Conservation (phyloP, 92 coral and sea anemone genomes). For the Desmophyllum pertusum region DNA sequence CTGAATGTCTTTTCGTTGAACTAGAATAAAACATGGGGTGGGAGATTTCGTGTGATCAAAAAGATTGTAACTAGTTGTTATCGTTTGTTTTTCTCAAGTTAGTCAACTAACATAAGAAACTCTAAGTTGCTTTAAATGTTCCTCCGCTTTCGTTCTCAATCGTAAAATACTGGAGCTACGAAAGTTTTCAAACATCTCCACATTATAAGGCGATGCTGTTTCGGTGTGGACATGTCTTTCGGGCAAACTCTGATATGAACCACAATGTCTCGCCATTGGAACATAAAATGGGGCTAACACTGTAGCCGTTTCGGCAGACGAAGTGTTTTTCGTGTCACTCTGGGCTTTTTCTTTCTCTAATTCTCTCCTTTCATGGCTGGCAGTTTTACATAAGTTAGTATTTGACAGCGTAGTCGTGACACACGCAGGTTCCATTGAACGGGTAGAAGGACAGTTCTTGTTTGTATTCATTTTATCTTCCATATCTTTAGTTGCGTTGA, state of each 20-base stretch:
- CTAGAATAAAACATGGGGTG: too few species aligned
- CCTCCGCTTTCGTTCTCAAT: conserved; percentile 77
- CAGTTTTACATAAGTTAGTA: background rate
- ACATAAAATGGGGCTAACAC: conserved; percentile 40
- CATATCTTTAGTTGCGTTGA: conserved; percentile 4
- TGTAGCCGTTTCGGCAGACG: background rate
- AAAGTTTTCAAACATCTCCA: conserved; percentile 68
- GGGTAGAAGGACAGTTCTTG: background rate
- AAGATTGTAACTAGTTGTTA: too few species aligned
- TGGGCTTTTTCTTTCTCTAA: background rate
- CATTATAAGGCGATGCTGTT: background rate
- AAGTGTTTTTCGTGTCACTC: background rate
- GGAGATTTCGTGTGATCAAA: too few species aligned
- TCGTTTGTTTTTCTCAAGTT: background rate
- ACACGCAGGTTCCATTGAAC: background rate
- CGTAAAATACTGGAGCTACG: conserved; percentile 86
- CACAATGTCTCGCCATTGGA: conserved; percentile 29
- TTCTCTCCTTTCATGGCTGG: background rate
- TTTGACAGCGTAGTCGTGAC: background rate
- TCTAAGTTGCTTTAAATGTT: conserved; percentile 64
- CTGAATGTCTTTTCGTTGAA: too few species aligned
- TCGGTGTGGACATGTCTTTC: background rate
- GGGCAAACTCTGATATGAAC: background rate
- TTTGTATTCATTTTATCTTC: background rate
- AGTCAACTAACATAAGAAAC: conserved; percentile 28